phyloP scores from a whole-genome alignment of 2,797 vertebrate genomes.

The Clarias platycephalus region DNA sequence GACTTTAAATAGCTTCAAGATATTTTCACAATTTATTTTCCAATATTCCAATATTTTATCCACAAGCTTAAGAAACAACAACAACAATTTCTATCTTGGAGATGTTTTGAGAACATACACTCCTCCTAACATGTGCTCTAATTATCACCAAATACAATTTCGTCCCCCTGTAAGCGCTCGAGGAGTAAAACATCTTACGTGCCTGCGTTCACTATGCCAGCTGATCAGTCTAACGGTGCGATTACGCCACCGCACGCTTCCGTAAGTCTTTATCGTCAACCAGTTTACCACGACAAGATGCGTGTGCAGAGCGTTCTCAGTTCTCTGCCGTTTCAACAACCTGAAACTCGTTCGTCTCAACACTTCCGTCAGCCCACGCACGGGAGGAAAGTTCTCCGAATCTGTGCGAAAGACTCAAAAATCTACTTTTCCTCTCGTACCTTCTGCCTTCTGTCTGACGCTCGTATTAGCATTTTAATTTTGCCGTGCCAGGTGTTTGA shows the following conservation, averaged over 20 bases:
- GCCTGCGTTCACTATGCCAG: conserved; percentile 5
- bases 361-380: not conserved
- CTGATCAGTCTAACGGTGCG: conserved; percentile 22
- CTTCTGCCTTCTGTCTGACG: conserved; percentile 45
- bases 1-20: too few species aligned
- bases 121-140: not conserved
- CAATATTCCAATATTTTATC: too few species aligned
- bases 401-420: conserved; percentile 14
- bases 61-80: too few species aligned
- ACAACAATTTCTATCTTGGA: too few species aligned
- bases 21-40: too few species aligned
- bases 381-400: conserved; percentile 19
- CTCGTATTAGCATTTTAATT: conserved; percentile 58
- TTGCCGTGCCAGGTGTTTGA: conserved; percentile 45
- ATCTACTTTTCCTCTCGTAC: conserved; percentile 51
- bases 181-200: conserved; percentile 14
- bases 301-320: not conserved
- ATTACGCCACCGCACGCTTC: conserved; percentile 10
- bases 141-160: not conserved
- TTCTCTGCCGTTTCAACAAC: not conserved
- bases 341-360: conserved; percentile 21
- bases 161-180: too few species aligned
- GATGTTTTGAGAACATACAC: not conserved
- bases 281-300: conserved; percentile 16
- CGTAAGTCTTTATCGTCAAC: conserved; percentile 11